These are phyloP conservation scores for Decapterus maruadsi DNA, from an alignment of 2,797 vertebrate genomes.

Conservation along the genomic window DNA sequence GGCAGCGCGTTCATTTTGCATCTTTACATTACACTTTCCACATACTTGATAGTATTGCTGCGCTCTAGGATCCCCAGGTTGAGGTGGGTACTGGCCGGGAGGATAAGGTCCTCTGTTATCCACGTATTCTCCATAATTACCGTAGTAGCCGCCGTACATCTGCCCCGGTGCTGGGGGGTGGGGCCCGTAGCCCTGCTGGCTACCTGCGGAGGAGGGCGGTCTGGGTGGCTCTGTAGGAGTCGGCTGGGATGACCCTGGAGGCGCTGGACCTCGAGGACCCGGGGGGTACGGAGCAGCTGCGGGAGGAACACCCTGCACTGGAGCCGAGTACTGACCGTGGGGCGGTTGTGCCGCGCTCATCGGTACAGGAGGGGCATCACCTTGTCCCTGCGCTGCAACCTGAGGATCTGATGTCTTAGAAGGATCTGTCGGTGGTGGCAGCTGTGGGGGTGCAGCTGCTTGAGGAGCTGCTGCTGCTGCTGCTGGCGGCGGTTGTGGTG, in stretches of 20 bases:
- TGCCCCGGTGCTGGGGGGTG: slow-evolving; percentile 74
- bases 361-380: slow-evolving; percentile 36
- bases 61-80: slow-evolving; percentile 86
- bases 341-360: slow-evolving; percentile 56
- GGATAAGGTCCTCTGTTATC: slow-evolving; percentile 85
- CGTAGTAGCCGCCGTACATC: slow-evolving; percentile 82
- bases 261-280: slow-evolving; percentile 52
- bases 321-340: slow-evolving; percentile 54
- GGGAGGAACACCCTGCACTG: slow-evolving; percentile 48
- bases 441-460: slow-evolving; percentile 49
- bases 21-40: neutral
- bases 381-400: slow-evolving; percentile 61
- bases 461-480: slow-evolving; percentile 48
- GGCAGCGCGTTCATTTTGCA: neutral
- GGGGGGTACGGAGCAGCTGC: slow-evolving; percentile 58
- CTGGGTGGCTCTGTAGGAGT: slow-evolving; percentile 80
- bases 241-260: slow-evolving; percentile 56
- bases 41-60: slow-evolving; percentile 92
- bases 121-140: slow-evolving; percentile 87
- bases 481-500: slow-evolving; percentile 10
- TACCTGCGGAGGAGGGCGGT: slow-evolving; percentile 85
- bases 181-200: slow-evolving; percentile 86
- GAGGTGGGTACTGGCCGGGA: slow-evolving; percentile 81
- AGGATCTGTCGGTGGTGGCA: slow-evolving; percentile 48
- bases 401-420: slow-evolving; percentile 59